Conservation (phyloP, 1,140 invertebrate species). For the Brachionus calyciflorus region DNA sequence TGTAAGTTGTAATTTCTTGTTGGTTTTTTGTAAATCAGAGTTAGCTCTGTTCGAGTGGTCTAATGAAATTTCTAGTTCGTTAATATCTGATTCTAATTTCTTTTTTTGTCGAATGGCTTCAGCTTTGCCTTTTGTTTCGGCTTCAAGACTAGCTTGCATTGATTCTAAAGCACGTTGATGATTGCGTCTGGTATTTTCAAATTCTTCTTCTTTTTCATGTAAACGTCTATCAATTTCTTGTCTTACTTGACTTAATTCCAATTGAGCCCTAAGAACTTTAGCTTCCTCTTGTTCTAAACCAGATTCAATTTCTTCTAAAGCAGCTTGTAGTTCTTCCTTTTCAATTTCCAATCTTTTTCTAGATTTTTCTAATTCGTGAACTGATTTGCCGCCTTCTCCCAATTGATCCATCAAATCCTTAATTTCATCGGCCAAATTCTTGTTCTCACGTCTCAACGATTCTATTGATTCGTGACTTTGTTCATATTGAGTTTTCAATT, state of each 20-base stretch:
- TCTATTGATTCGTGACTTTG: slow-evolving; percentile 93
- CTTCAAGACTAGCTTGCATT: slow-evolving; percentile 97
- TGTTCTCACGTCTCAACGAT: slow-evolving; percentile 95
- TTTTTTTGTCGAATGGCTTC: slow-evolving; percentile 95
- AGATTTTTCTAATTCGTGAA: slow-evolving; percentile 97
- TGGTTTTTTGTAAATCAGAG: slow-evolving; percentile 96
- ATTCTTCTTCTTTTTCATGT: slow-evolving; percentile 96
- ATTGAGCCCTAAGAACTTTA: slow-evolving; percentile 80
- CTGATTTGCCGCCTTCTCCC: slow-evolving; percentile 82
- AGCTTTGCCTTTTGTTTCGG: slow-evolving; percentile 96
- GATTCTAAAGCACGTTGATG: slow-evolving; percentile 97
- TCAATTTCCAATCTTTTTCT: slow-evolving; percentile 95
- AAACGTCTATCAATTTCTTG: slow-evolving; percentile 97
- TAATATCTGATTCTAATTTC: slow-evolving; percentile 98
- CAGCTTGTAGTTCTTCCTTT: slow-evolving; percentile 97
- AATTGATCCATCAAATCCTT: slow-evolving; percentile 93
- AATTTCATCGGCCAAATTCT: slow-evolving; percentile 79
- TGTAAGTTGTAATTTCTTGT: slow-evolving; percentile 93
- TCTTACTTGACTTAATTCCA: slow-evolving; percentile 93
- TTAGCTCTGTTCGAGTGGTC: slow-evolving; percentile 74
- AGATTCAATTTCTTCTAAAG: slow-evolving; percentile 95
- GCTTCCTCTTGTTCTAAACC: slow-evolving; percentile 82
- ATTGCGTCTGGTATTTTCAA: slow-evolving; percentile 94
- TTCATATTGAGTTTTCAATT: slow-evolving; percentile 93
- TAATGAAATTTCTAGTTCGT: slow-evolving; percentile 95